phyloP scores from a whole-genome alignment of 2,888 invertebrate species.

The Phyto melanocephala region DNA sequence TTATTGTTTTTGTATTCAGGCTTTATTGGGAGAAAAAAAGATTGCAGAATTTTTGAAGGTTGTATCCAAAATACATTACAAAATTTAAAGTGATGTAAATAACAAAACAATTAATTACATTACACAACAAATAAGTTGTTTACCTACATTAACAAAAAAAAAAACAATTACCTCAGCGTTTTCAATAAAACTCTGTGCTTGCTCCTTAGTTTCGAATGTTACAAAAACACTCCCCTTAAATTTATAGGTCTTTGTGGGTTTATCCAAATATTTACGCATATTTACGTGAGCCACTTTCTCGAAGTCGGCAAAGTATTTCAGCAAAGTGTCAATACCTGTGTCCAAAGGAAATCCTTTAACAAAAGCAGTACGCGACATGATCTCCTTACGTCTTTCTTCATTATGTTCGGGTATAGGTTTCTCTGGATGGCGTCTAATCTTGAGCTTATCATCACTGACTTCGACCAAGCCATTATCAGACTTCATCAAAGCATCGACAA shows the following conservation, averaged over 20 bases:
- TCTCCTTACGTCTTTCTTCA: conserved; percentile 89
- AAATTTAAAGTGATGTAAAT: too few species aligned
- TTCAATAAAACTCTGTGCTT: conserved; percentile 88
- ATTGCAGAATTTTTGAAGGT: neutral
- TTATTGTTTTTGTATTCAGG: conserved; percentile 85
- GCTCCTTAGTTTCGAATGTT: conserved; percentile 89
- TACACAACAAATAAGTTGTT: too few species aligned
- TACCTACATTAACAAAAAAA: neutral
- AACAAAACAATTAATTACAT: too few species aligned
- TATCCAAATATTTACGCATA: conserved; percentile 82
- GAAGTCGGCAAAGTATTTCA: conserved; percentile 85
- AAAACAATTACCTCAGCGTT: conserved; percentile 80
- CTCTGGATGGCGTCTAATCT: conserved; percentile 85
- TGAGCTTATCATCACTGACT: conserved; percentile 81
- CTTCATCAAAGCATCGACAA: conserved; percentile 87
- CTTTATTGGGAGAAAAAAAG: conserved; percentile 47
- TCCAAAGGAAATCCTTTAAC: conserved; percentile 91
- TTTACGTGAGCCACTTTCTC: conserved; percentile 85
- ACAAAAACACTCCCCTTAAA: conserved; percentile 97
- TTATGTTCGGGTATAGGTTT: conserved; percentile 88
- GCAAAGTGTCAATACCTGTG: conserved; percentile 84
- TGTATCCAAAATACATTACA: too few species aligned
- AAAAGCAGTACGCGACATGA: conserved; percentile 89
- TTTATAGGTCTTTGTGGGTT: conserved; percentile 82
- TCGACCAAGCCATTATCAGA: conserved; percentile 86